Base-by-base conservation (phyloP, 2,113 vertebrate genomes). In the Platichthys flesus region DNA sequence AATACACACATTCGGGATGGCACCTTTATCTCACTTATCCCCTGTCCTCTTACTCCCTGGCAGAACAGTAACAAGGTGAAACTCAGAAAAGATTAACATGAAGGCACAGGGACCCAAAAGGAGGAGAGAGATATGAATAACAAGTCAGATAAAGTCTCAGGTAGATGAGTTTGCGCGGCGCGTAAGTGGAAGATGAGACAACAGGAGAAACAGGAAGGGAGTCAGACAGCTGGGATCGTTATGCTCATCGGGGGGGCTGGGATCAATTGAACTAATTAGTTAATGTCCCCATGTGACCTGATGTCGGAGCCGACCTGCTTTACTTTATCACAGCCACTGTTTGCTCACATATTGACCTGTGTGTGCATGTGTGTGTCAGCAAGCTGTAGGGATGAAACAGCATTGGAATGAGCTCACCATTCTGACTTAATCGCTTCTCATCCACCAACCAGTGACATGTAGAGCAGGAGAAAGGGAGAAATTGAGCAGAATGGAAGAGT, bases 221-320 rank as follows among this genome's bases (percentile, higher is more conserved):
- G 71, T 55, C 59, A 81, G 60, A 73, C 63, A 26, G 71, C 59
- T 72, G 66, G 3, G 59, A 49, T 82, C 68, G 26, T 72, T 73
- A 57, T 63, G 62, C 51, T 69, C 54, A 85, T 66, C 65, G 40
- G 35, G 54, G 54, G 23, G 60, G 26, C 23, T 31, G n/a, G 20
- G 77, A 87, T 91, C 87, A 90, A 89, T 85, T 59, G 8, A 65
- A 16, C 56, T 89, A 87, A 91, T 90, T 76, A 89, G 69, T 42
- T 16, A 26, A 71, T 73, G 78, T 77, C 51, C 74, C 55, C 28
- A 4, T 79, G 26, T 69, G 81, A 79, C 74, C 77, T 42, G 57
- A 71, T 79, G 78, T 78, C 66, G 64, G 52, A 67, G 66, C 57
- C 63, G 20, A 3, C 37, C 71, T 21, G 65, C 64, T 66, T 77